phyloP scores from a whole-genome alignment of 2,888 invertebrate species.

The Drosophila macrospina region DNA sequence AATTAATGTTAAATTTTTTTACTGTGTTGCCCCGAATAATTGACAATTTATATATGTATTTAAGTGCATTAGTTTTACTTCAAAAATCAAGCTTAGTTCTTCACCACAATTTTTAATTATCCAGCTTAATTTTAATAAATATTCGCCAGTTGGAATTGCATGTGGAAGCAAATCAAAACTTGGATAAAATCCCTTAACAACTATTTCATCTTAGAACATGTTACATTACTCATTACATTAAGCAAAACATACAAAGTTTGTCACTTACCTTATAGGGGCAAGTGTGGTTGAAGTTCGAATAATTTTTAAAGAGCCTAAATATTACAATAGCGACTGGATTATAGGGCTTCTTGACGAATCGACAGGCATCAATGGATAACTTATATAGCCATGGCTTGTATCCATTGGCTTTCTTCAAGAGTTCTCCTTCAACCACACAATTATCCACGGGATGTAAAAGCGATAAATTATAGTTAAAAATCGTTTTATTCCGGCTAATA shows the following conservation, averaged over 20 bases:
- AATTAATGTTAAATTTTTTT: too few relatives aligned
- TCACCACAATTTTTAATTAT: too few relatives aligned
- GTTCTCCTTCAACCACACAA: fast-evolving
- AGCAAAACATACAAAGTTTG: not conserved
- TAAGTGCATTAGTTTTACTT: too few relatives aligned
- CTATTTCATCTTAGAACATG: not conserved
- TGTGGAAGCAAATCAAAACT: not conserved
- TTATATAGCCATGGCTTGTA: conserved; percentile 44
- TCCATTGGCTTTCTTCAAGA: conserved; percentile 31
- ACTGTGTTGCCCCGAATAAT: too few relatives aligned
- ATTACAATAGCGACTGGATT: conserved; percentile 3
- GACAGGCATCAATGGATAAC: conserved; percentile 6
- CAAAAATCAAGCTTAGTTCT: too few relatives aligned
- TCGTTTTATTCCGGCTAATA: conserved; percentile 23
- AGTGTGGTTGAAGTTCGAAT: conserved; percentile 30
- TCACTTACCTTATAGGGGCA: conserved; percentile 37
- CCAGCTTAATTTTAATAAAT: conserved; percentile 23
- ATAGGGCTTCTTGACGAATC: conserved; percentile 12
- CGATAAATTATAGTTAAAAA: conserved; percentile 19
- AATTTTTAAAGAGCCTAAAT: not conserved
- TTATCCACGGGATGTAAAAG: not conserved
- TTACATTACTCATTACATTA: not conserved
- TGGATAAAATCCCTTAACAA: not conserved
- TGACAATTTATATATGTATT: too few relatives aligned
- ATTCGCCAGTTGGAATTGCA: conserved; percentile 40